phyloP scores from a whole-genome alignment of 1,140 invertebrate species.

The Pachypsylla venusta region DNA sequence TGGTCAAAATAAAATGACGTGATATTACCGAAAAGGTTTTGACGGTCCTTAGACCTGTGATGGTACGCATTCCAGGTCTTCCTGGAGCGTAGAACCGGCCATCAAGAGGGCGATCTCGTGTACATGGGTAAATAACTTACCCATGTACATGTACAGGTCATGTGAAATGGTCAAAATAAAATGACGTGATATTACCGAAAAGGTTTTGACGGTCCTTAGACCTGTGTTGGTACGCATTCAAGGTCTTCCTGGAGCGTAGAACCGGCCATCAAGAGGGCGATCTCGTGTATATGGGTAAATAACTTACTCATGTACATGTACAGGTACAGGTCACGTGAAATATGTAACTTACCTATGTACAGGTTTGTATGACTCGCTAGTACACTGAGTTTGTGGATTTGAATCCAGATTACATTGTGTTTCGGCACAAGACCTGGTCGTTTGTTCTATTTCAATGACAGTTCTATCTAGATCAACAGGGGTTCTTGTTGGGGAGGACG shows the following conservation, averaged over 20 bases:
- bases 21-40: too few species aligned
- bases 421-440: constrained; percentile 6
- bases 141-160: not conserved
- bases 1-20: too few species aligned
- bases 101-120: not conserved
- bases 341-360: constrained; percentile 1
- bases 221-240: too few species aligned
- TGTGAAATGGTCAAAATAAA: too few species aligned
- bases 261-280: too few species aligned
- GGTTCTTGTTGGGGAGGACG: constrained; percentile 14
- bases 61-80: too few species aligned
- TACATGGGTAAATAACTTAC: not conserved
- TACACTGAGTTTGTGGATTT: not conserved
- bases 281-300: not conserved
- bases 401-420: constrained; percentile 11
- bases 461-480: not conserved
- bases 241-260: too few species aligned
- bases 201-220: too few species aligned
- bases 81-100: too few species aligned
- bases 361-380: constrained; percentile 7
- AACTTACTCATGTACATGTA: not conserved
- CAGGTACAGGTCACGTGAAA: not conserved
- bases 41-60: too few species aligned
- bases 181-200: too few species aligned
- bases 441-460: not conserved